Percentiles rank a stretch among this genome's conserved stretches.
Evolutionary conservation across 2,797 vertebrate genomes (phyloP).

Genomic region (Limnodromus scolopaceus): DNA sequence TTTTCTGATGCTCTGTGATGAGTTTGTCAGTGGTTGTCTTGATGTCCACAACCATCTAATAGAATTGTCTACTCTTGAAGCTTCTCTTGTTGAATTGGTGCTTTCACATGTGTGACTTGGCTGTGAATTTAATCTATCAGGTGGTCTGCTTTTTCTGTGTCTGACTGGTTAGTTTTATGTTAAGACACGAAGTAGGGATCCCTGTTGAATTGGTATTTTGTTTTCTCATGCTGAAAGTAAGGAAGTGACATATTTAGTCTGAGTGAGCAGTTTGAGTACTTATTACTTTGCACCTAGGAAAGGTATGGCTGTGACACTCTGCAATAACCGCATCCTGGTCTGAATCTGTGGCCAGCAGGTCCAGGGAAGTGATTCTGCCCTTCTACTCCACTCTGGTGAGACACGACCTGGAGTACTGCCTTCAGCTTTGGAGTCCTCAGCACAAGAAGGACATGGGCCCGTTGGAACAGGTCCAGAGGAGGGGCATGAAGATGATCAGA

Average conservation of each 20-base stretch:
- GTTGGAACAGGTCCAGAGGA: no score
- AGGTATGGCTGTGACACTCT: not conserved
- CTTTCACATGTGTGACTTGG: not conserved
- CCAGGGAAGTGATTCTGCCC: no score
- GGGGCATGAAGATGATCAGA: no score
- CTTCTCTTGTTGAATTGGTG: not conserved
- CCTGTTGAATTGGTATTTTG: not conserved
- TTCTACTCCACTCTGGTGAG: no score
- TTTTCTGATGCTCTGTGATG: not conserved
- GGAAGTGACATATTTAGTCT: not conserved
- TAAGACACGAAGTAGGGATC: not conserved
- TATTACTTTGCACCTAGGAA: not conserved
- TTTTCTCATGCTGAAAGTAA: not conserved
- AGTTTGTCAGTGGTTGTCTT: not conserved
- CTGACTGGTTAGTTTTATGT: not conserved
- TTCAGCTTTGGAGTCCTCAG: no score
- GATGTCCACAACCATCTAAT: not conserved
- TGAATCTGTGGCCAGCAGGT: no score
- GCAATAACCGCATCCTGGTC: no score
- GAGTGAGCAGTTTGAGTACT: not conserved
- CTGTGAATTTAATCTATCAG: not conserved
- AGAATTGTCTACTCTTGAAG: not conserved
- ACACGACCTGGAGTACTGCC: no score
- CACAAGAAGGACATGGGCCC: no score
- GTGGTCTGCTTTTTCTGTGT: not conserved